Conservation (phyloP, 2,113 vertebrate genomes). For the Oostethus manadensis region DNA sequence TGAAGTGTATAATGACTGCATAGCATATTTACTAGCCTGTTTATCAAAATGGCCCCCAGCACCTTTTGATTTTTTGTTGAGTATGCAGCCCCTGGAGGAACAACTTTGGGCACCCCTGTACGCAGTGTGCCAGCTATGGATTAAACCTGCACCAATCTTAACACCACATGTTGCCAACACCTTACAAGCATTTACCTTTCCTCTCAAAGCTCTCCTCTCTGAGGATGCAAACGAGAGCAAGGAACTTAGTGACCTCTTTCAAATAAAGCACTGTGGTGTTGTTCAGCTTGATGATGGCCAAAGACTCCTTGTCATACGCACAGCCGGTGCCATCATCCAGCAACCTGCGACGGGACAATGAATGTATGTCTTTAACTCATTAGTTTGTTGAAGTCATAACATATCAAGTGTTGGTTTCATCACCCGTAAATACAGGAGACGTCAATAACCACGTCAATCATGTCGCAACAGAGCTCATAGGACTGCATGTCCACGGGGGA, state of each 20-base stretch:
- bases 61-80: background rate
- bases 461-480: conserved; percentile 93
- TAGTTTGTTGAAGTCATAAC: background rate
- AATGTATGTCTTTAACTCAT: background rate
- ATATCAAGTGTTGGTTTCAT: conserved; percentile 29
- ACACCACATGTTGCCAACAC: background rate
- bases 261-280: conserved; percentile 96
- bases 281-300: conserved; percentile 98
- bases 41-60: no score
- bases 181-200: conserved; percentile 76
- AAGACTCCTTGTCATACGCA: conserved; percentile 92
- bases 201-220: conserved; percentile 96
- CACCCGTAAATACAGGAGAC: conserved; percentile 97
- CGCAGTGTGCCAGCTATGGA: no score
- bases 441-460: conserved; percentile 97
- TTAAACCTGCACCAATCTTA: background rate
- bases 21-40: no score
- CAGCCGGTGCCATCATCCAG: conserved; percentile 88
- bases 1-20: no score
- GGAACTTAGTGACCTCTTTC: conserved; percentile 97
- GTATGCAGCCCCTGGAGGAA: background rate
- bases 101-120: no score
- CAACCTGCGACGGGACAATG: conserved; percentile 66
- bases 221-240: conserved; percentile 94
- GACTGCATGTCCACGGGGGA: conserved; percentile 98